phyloP scores from a whole-genome alignment of 2,888 invertebrate genomes.

The Cheiracanthium punctorium region DNA sequence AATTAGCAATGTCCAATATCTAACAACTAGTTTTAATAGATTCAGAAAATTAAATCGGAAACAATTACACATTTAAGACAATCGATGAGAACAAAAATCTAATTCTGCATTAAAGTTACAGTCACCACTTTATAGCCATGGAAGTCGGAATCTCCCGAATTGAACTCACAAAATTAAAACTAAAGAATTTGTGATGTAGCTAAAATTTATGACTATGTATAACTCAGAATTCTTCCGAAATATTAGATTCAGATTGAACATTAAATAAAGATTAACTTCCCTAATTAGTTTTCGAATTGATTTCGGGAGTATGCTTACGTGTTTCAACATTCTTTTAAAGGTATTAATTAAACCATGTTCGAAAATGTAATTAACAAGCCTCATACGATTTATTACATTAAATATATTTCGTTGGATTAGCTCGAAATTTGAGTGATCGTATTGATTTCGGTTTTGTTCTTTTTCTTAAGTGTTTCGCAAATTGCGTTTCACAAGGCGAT shows the following conservation, averaged over 20 bases:
- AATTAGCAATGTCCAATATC: too few species aligned
- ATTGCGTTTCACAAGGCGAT: neutral
- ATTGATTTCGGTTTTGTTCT: neutral
- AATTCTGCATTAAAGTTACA: too few species aligned
- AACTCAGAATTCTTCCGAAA: neutral
- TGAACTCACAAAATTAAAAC: neutral
- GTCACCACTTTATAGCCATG: too few species aligned
- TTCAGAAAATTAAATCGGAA: too few species aligned
- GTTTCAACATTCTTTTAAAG: conserved; percentile 15
- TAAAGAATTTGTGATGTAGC: neutral
- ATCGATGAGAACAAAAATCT: too few species aligned
- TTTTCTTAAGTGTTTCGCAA: neutral
- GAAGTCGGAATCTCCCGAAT: neutral
- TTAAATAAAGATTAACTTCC: conserved; percentile 15
- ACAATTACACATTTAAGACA: too few species aligned
- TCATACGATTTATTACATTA: conserved; percentile 7
- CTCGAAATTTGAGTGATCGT: neutral
- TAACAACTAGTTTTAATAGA: too few species aligned
- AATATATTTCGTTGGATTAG: conserved; percentile 7
- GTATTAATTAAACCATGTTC: conserved; percentile 13
- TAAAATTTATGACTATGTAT: neutral
- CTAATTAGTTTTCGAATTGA: conserved; percentile 13
- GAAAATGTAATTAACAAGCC: conserved; percentile 15
- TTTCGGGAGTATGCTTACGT: neutral
- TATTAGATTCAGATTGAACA: neutral